Evolutionary conservation across 2,797 vertebrate species (phyloP).

Genomic region (Sebastes variabilis): DNA sequence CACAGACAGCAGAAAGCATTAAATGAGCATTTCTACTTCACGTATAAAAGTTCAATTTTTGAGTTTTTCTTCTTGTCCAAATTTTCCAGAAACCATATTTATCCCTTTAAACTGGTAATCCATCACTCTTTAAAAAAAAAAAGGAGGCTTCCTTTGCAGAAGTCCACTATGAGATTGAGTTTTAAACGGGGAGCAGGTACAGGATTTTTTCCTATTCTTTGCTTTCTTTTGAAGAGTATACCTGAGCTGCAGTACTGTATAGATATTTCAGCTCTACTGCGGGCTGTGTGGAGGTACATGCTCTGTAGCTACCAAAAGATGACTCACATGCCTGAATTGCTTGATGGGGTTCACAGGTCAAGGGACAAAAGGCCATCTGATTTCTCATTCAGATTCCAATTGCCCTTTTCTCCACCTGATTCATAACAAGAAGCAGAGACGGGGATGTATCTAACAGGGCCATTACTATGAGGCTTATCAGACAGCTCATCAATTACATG

Average conservation of each 20-base stretch:
- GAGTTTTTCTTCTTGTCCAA: slow-evolving; percentile 21
- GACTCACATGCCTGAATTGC: slow-evolving; percentile 7
- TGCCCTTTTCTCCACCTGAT: slow-evolving; percentile 50
- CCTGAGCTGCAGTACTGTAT: background rate
- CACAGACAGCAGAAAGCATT: slow-evolving; percentile 34
- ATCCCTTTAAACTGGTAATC: slow-evolving; percentile 36
- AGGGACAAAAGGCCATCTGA: slow-evolving; percentile 47
- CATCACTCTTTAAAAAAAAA: slow-evolving; percentile 35
- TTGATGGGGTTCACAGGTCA: slow-evolving; percentile 29
- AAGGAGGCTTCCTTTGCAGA: background rate
- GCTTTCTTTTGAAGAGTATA: background rate
- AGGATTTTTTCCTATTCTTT: background rate
- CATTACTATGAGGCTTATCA: slow-evolving; percentile 48
- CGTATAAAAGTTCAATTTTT: slow-evolving; percentile 14
- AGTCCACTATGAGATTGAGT: background rate
- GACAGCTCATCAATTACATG: slow-evolving; percentile 40
- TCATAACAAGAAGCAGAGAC: slow-evolving; percentile 6
- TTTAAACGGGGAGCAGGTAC: background rate
- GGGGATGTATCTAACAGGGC: slow-evolving; percentile 28
- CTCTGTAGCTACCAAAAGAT: slow-evolving; percentile 8
- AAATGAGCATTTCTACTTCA: slow-evolving; percentile 44
- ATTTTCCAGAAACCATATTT: slow-evolving; percentile 30
- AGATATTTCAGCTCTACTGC: background rate
- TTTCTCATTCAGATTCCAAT: slow-evolving; percentile 45
- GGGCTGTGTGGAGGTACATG: background rate